Conservation (phyloP, 30 jellyfish, hydroid and myxozoan species). For the Morbakka virulenta region DNA sequence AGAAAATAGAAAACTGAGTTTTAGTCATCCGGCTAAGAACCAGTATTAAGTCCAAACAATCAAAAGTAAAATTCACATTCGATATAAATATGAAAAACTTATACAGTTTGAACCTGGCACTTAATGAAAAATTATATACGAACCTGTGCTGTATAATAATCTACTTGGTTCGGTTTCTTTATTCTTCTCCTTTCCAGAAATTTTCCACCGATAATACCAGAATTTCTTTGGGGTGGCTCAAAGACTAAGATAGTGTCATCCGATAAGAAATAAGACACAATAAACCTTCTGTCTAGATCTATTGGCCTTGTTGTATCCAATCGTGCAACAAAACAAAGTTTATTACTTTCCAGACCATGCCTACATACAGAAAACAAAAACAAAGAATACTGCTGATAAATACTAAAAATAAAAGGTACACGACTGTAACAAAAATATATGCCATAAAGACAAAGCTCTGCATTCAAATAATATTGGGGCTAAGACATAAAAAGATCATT, state of each 20-base stretch:
- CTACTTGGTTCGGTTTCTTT: constrained; percentile 75
- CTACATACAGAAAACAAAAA: constrained; percentile 31
- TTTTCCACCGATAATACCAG: constrained; percentile 97
- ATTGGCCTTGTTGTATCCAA: constrained; percentile 87
- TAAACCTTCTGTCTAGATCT: constrained; percentile 86
- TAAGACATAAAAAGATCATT: too few relatives aligned
- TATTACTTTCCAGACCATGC: constrained; percentile 92
- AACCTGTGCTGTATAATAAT: constrained; percentile 86
- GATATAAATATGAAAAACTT: too few relatives aligned
- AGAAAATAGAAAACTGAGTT: too few relatives aligned
- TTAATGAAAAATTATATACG: not conserved
- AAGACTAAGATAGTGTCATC: constrained; percentile 88
- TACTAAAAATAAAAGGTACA: not conserved
- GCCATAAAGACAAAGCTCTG: not conserved
- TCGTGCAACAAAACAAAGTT: constrained; percentile 85
- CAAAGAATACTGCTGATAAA: not conserved
- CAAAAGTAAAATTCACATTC: too few relatives aligned
- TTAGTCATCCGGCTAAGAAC: too few relatives aligned
- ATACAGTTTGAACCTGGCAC: too few relatives aligned
- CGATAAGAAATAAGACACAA: constrained; percentile 85
- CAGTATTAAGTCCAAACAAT: too few relatives aligned
- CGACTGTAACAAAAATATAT: not conserved
- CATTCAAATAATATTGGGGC: not conserved
- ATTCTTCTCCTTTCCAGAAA: constrained; percentile 87
- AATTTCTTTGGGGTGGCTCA: constrained; percentile 96